Evolutionary conservation across 2,797 vertebrate species (phyloP), one percentile per base, ranked within the genome.

Genomic region (Lagocephalus sceleratus): DNA sequence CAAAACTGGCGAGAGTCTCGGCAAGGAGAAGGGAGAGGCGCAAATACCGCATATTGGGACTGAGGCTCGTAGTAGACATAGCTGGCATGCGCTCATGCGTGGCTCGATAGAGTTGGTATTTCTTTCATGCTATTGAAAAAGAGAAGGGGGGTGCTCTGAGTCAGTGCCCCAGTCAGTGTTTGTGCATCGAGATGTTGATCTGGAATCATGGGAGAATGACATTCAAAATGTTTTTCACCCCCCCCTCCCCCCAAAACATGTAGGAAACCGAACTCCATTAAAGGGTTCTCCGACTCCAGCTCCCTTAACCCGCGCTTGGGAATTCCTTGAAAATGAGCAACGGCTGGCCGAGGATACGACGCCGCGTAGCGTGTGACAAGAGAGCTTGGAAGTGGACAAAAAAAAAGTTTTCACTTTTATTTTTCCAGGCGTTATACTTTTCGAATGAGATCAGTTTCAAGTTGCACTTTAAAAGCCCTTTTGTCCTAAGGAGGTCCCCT

Each of bases 381-480:
- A 71, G 73, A 67, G 57, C 60, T 77, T 54, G 60, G 68, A 82
- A 81, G 75, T 54, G 72, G 73, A 73, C 85, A 80, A 85, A 91
- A 80, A 85, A 91, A 88, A 79, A 61, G 57, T 86, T 78, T 44
- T 75, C 71, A 84, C 84, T 90, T 90, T 88, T 89, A 87, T 90
- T 91, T 89, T 80, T 83, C 78, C 85, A 84, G 86, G 79, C 88
- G 86, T 91, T 89, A 85, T 89, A 82, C 88, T 92, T 94, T 92
- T 91, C 85, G 78, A 92, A 91, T 90, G 85, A 93, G 93, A 93
- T 94, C 92, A 91, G 90, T 94, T 94, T 94, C 91, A 89, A 87
- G 84, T 91, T 92, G 88, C 81, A 81, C 88, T 92, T 91, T 85
- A 90, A 90, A 91, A 91, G 75, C 82, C 72, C 75, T 87, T 84